Evolutionary conservation across 2,888 invertebrate genomes (phyloP).

Genomic region (Carterocephalus palaemon): DNA sequence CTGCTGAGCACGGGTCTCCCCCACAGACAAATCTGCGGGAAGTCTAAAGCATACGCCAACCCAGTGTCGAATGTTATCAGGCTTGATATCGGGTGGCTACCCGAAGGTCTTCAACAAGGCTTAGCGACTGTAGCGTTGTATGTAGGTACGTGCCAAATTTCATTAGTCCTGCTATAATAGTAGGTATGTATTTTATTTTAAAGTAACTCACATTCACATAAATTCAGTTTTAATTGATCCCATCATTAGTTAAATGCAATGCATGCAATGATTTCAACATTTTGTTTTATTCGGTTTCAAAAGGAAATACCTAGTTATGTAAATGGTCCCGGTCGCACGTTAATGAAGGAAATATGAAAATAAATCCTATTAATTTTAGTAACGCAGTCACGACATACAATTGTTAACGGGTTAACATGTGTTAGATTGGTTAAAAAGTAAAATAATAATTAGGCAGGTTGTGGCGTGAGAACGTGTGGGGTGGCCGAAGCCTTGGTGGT

Average conservation of each 20-base stretch:
- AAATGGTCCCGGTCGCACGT: conserved; percentile 23
- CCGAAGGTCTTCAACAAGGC: conserved; percentile 2
- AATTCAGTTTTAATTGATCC: conserved; percentile 15
- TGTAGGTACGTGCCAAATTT: too few species aligned
- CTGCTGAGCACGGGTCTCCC: too few species aligned
- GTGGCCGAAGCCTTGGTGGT: conserved; percentile 52
- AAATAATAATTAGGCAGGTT: conserved; percentile 71
- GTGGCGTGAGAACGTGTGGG: conserved; percentile 69
- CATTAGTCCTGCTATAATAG: too few species aligned
- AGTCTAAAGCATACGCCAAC: too few species aligned
- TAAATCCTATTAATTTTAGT: conserved; percentile 40
- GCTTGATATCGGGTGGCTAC: too few species aligned
- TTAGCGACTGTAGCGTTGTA: too few species aligned
- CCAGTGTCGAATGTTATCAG: too few species aligned
- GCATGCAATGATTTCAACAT: conserved; percentile 23
- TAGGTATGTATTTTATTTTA: too few species aligned
- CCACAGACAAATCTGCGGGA: too few species aligned
- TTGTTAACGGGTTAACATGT: conserved; percentile 54
- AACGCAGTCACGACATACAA: conserved; percentile 53
- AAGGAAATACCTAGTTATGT: conserved; percentile 28
- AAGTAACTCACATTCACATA: too few species aligned
- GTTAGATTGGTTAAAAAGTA: conserved; percentile 55
- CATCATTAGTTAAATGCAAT: conserved; percentile 11
- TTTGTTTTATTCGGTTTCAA: conserved; percentile 21
- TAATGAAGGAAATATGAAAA: conserved; percentile 31